A percentile compares a stretch with the other conserved stretches of the same genome.
Conservation (phyloP, 2,797 vertebrate species). For the Helarctos malayanus region DNA sequence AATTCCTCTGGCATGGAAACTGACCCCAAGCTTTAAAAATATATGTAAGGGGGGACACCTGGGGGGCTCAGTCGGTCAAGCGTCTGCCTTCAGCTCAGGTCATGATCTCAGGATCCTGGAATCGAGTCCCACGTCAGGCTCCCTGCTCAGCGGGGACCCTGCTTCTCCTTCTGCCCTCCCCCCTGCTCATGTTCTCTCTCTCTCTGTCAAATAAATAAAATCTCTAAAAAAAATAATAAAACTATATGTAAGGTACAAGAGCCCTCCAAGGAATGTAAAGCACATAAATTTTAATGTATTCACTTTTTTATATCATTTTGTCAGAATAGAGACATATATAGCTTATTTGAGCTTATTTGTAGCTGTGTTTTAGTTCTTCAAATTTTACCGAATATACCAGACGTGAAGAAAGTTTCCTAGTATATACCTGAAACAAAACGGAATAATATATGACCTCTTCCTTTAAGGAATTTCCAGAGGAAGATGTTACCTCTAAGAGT, state of each 20-base stretch:
- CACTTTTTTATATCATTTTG: background rate
- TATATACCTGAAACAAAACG: background rate
- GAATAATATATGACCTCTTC: background rate
- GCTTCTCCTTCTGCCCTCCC: too few relatives aligned
- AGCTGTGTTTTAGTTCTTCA: background rate
- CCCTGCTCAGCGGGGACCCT: too few relatives aligned
- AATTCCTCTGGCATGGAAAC: slow-evolving; percentile 24
- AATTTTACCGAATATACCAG: background rate
- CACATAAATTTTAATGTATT: background rate
- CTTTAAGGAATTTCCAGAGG: background rate
- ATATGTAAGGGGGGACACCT: background rate
- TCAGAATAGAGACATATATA: background rate
- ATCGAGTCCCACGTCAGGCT: background rate
- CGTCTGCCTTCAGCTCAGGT: background rate
- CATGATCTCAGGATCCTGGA: background rate
- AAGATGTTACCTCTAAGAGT: background rate
- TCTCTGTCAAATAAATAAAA: too few relatives aligned
- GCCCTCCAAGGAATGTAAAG: background rate
- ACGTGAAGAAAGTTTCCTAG: background rate
- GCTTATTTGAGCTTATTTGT: background rate
- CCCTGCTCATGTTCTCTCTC: too few relatives aligned
- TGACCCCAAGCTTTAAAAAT: slow-evolving; percentile 15
- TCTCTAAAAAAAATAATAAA: too few relatives aligned
- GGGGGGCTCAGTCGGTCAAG: background rate
- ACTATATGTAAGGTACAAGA: background rate